Conservation (phyloP, 2,888 invertebrate species). For the Phrixothrix hirtus region DNA sequence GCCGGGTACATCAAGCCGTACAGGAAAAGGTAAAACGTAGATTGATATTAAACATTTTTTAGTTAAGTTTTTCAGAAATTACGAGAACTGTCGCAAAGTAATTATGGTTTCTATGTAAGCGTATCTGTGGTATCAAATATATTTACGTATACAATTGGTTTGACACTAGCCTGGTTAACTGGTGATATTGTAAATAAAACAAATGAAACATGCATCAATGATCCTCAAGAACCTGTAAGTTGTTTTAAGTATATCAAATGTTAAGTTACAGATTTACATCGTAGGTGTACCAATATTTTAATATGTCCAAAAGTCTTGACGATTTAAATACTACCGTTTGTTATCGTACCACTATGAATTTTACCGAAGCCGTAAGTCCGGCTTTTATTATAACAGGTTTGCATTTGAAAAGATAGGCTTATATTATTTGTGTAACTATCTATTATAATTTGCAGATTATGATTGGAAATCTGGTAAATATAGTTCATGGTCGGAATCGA, state of each 20-base stretch:
- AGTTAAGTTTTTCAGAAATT: slow-evolving; percentile 48
- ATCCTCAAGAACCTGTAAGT: slow-evolving; percentile 52
- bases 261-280: slow-evolving; percentile 11
- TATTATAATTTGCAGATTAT: too few species aligned
- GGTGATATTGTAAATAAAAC: slow-evolving; percentile 55
- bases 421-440: too few species aligned
- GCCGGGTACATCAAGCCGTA: slow-evolving; percentile 66
- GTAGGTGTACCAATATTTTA: slow-evolving; percentile 56
- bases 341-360: slow-evolving; percentile 73
- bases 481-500: slow-evolving; percentile 89
- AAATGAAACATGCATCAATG: slow-evolving; percentile 54
- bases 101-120: slow-evolving; percentile 64
- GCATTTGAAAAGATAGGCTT: too few species aligned
- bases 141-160: slow-evolving; percentile 63
- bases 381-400: slow-evolving; percentile 75
- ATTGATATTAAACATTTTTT: neutral
- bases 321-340: slow-evolving; percentile 68
- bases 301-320: slow-evolving; percentile 63
- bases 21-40: slow-evolving; percentile 40
- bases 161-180: slow-evolving; percentile 66
- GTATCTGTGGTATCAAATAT: slow-evolving; percentile 60
- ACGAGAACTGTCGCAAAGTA: slow-evolving; percentile 48
- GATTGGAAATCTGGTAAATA: slow-evolving; percentile 75
- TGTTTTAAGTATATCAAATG: neutral
- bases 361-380: slow-evolving; percentile 77